These are phyloP conservation scores for Thera obeliscata DNA, from an alignment of 2,888 invertebrate species.

Conservation along the genomic window DNA sequence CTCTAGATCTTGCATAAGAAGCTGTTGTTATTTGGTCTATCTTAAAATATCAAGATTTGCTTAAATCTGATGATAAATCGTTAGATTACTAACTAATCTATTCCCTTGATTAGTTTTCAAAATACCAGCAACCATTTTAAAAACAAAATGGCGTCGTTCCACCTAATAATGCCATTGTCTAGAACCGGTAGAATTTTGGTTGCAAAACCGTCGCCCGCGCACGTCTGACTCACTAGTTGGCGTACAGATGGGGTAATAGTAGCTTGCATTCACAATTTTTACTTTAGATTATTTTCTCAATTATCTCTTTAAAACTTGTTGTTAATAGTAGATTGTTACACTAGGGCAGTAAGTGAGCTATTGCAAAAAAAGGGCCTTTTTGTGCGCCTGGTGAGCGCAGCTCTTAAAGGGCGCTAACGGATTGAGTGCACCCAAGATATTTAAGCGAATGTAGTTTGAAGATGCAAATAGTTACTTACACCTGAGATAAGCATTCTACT, in stretches of 20 bases:
- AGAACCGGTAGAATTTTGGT: slow-evolving; percentile 83
- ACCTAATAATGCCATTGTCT: slow-evolving; percentile 82
- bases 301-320: background rate
- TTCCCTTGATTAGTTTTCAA: slow-evolving; percentile 27
- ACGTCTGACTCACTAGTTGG: slow-evolving; percentile 67
- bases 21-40: no score
- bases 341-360: no score
- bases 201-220: slow-evolving; percentile 79
- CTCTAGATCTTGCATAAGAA: no score
- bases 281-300: background rate
- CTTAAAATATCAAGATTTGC: background rate
- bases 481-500: no score
- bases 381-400: no score
- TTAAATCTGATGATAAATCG: background rate
- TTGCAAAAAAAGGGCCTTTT: no score
- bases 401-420: no score
- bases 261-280: slow-evolving; percentile 4
- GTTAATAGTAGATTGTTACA: no score
- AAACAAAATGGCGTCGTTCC: slow-evolving; percentile 75
- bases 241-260: slow-evolving; percentile 28
- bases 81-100: slow-evolving; percentile 3
- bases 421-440: no score
- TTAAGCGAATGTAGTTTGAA: no score
- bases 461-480: no score
- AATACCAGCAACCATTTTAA: slow-evolving; percentile 44